Conservation (phyloP, 2,888 invertebrate species). For the Lycia hirtaria region DNA sequence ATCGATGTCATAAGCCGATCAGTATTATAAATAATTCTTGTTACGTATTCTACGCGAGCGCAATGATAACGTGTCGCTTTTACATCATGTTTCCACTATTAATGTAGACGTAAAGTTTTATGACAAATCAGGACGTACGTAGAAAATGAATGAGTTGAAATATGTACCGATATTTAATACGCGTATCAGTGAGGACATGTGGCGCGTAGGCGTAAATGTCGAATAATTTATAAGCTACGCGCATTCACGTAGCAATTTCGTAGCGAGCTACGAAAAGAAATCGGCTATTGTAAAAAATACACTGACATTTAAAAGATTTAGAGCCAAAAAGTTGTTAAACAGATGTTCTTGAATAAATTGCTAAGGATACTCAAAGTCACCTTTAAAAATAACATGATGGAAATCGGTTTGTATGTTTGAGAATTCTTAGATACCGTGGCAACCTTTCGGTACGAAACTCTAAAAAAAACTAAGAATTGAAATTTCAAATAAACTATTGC, state of each 20-base stretch:
- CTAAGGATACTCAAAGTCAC: no score
- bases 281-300: neutral
- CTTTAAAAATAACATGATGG: no score
- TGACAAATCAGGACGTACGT: slow-evolving; percentile 29
- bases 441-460: no score
- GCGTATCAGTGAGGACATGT: neutral
- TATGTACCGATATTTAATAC: slow-evolving; percentile 4
- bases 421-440: no score
- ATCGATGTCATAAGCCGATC: slow-evolving; percentile 49
- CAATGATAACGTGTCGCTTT: slow-evolving; percentile 33
- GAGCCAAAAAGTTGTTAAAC: no score
- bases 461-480: no score
- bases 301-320: no score
- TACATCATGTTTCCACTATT: slow-evolving; percentile 26
- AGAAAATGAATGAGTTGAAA: slow-evolving; percentile 23
- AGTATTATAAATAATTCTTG: slow-evolving; percentile 43
- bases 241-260: neutral
- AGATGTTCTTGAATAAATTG: no score
- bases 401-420: no score
- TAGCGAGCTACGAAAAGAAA: neutral
- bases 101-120: slow-evolving; percentile 28
- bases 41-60: slow-evolving; percentile 49
- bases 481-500: no score
- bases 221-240: slow-evolving; percentile 1
- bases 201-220: neutral